A percentile compares a stretch with the other conserved stretches of the same genome.
Conservation (phyloP, 2,888 invertebrate genomes). For the Agrotis puta region DNA sequence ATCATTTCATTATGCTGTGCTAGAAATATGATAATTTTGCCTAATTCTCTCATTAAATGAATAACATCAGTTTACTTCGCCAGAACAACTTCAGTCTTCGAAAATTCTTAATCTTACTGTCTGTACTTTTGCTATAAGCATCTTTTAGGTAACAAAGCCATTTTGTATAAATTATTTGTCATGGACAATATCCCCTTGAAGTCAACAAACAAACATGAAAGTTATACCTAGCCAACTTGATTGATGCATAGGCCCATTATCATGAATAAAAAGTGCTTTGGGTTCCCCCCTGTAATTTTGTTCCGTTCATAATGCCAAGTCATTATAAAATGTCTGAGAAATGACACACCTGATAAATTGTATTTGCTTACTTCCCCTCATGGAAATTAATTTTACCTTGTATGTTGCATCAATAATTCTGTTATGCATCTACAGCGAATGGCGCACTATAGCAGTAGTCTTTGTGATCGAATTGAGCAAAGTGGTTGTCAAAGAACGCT, state of each 20-base stretch:
- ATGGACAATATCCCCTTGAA: conserved; percentile 5
- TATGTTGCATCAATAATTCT: not conserved
- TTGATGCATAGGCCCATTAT: not conserved
- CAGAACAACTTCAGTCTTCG: not conserved
- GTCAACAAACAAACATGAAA: conserved; percentile 2
- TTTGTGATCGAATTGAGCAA: conserved; percentile 12
- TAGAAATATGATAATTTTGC: not conserved
- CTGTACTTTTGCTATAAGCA: too few species aligned
- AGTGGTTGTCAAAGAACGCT: conserved; percentile 22
- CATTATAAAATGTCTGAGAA: conserved; percentile 29
- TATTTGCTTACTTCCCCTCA: not conserved
- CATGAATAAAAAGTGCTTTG: conserved; percentile 12
- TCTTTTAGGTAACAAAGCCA: not conserved
- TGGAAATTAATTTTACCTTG: conserved; percentile 20
- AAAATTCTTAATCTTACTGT: too few species aligned
- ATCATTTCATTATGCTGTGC: conserved; percentile 15
- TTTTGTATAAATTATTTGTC: not conserved
- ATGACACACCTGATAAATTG: conserved; percentile 28
- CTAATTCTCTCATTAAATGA: not conserved
- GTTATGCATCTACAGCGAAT: conserved; percentile 13
- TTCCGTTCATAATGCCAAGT: not conserved
- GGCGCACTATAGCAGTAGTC: conserved; percentile 3
- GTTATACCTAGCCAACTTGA: not conserved
- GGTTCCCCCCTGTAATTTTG: conserved; percentile 24
- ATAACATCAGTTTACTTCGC: not conserved